These are phyloP conservation scores for Phaonia tiefii DNA, from an alignment of 2,888 invertebrate species.

Conservation along the genomic window DNA sequence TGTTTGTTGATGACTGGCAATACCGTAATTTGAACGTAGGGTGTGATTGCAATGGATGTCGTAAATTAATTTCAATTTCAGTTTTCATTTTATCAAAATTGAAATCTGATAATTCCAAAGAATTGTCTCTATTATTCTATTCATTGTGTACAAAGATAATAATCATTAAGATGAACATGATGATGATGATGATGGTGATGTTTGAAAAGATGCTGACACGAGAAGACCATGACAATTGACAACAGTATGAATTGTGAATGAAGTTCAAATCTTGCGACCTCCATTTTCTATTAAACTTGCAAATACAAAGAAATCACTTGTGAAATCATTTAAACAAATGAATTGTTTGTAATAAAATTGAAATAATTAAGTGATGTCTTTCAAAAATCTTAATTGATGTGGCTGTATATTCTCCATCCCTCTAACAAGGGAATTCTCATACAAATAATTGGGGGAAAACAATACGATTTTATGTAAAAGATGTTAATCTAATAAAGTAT, in stretches of 20 bases:
- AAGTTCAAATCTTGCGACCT: slow-evolving; percentile 26
- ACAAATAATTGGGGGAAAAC: background rate
- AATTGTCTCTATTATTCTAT: background rate
- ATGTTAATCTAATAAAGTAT: background rate
- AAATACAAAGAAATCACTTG: background rate
- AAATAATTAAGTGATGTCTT: slow-evolving; percentile 4
- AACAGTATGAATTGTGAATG: background rate
- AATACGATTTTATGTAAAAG: background rate
- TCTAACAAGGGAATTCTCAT: background rate
- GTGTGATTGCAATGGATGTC: background rate
- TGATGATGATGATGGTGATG: background rate
- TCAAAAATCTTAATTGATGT: slow-evolving; percentile 9
- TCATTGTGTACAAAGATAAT: slow-evolving; percentile 7
- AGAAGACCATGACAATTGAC: slow-evolving; percentile 1
- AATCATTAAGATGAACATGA: background rate
- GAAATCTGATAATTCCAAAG: slow-evolving; percentile 42
- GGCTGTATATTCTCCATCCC: background rate
- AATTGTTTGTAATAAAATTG: background rate
- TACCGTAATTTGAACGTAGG: no score
- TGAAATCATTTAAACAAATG: background rate
- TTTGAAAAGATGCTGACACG: background rate
- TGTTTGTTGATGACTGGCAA: no score
- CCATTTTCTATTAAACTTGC: slow-evolving; percentile 5
- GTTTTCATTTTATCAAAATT: no score
- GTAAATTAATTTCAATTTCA: slow-evolving; percentile 45